Percentiles rank a stretch among this genome's conserved stretches.
Conservation (phyloP, 2,888 invertebrate genomes). For the Alloscopus bannaensis region DNA sequence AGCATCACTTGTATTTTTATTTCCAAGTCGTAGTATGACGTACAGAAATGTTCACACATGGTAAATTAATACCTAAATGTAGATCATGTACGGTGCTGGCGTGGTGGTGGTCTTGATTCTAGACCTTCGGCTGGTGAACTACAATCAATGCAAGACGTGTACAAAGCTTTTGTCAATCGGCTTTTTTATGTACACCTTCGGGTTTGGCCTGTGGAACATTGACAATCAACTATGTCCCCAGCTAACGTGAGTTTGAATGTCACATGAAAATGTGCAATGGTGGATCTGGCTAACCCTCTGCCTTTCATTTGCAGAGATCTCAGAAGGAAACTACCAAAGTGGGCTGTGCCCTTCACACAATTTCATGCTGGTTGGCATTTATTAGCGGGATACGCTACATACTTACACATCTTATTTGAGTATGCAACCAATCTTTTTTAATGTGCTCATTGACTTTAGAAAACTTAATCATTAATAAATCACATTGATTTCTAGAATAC, state of each 20-base stretch:
- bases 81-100: constrained; percentile 75
- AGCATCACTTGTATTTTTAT: neutral
- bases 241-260: constrained; percentile 72
- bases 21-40: neutral
- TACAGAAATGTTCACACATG: too few relatives aligned
- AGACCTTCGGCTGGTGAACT: constrained; percentile 70
- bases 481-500: constrained; percentile 69
- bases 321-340: constrained; percentile 70
- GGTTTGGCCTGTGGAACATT: constrained; percentile 76
- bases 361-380: constrained; percentile 77
- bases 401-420: constrained; percentile 74
- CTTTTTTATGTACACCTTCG: constrained; percentile 74
- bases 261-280: neutral
- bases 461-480: neutral
- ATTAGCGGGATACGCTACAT: constrained; percentile 76
- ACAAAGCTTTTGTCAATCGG: constrained; percentile 69
- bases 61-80: constrained; percentile 34
- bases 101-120: constrained; percentile 73
- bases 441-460: neutral
- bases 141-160: constrained; percentile 72
- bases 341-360: constrained; percentile 75
- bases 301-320: constrained; percentile 65
- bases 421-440: constrained; percentile 52
- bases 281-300: neutral
- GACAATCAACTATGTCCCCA: constrained; percentile 76